phyloP scores from a whole-genome alignment of 2,113 vertebrate genomes.

The Mirounga angustirostris region DNA sequence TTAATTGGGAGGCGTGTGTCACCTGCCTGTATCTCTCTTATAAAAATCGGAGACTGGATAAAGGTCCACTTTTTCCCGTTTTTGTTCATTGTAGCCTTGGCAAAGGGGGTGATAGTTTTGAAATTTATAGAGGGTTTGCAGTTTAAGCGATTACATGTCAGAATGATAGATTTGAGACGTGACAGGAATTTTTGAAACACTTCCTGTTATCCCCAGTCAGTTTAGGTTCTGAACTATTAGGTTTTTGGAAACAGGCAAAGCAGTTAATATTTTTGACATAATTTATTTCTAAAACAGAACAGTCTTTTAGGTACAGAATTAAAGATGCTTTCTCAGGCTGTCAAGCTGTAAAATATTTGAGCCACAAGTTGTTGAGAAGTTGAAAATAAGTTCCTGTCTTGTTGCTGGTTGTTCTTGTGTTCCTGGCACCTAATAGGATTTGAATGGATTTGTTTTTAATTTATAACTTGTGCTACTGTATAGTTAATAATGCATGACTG shows the following conservation, averaged over 20 bases:
- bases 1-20: slow-evolving; percentile 79
- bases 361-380: slow-evolving; percentile 20
- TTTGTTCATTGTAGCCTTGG: background rate
- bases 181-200: slow-evolving; percentile 41
- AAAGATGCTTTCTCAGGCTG: background rate
- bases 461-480: slow-evolving; percentile 74
- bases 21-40: slow-evolving; percentile 71
- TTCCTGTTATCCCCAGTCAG: background rate
- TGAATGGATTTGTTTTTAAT: slow-evolving; percentile 74
- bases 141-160: background rate
- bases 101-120: background rate
- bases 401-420: slow-evolving; percentile 62
- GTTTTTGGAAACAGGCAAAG: background rate
- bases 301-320: background rate
- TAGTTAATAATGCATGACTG: slow-evolving; percentile 74
- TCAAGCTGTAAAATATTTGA: background rate
- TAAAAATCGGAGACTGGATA: slow-evolving; percentile 42
- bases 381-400: slow-evolving; percentile 31
- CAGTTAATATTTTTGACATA: background rate
- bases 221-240: slow-evolving; percentile 6
- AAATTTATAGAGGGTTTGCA: background rate
- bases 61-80: background rate
- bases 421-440: slow-evolving; percentile 74
- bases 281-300: slow-evolving; percentile 6
- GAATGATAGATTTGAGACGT: background rate